Conservation (phyloP, 2,113 vertebrate genomes). For the Willisornis vidua region DNA sequence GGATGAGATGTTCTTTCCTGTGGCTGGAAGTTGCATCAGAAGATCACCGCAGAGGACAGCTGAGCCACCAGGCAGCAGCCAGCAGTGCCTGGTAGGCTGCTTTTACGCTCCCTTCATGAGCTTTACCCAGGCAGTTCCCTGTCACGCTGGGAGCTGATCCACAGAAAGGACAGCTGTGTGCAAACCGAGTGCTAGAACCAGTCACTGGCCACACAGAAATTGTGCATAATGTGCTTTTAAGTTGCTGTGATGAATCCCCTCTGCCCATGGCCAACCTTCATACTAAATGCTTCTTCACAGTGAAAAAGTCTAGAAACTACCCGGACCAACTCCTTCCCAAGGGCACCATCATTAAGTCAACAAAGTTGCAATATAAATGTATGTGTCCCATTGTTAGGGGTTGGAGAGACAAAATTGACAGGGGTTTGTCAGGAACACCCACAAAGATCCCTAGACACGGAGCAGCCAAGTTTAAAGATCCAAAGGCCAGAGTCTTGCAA, state of each 20-base stretch:
- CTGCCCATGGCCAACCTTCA: background rate
- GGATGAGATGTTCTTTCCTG: slow-evolving; percentile 34
- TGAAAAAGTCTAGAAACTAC: background rate
- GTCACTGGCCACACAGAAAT: background rate
- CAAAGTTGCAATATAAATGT: background rate
- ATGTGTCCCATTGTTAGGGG: slow-evolving; percentile 30
- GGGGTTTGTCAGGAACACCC: slow-evolving; percentile 49
- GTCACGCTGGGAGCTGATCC: background rate
- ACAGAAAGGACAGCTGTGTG: background rate
- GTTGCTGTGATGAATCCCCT: background rate
- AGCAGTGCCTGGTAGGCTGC: background rate
- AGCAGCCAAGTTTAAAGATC: slow-evolving; percentile 41
- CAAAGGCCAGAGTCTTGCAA: background rate
- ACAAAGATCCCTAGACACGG: slow-evolving; percentile 38
- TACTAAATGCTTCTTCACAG: background rate
- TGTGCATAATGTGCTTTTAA: background rate
- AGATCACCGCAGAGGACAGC: slow-evolving; percentile 22
- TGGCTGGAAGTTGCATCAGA: slow-evolving; percentile 55
- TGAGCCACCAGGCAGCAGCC: slow-evolving; percentile 2
- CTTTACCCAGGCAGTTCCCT: background rate
- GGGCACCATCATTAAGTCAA: slow-evolving; percentile 11
- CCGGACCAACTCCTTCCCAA: background rate
- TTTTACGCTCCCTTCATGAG: background rate
- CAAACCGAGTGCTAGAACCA: background rate
- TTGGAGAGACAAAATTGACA: background rate